Base-by-base conservation (phyloP, 2,113 vertebrate species). In the Megatriorchis doriae region DNA sequence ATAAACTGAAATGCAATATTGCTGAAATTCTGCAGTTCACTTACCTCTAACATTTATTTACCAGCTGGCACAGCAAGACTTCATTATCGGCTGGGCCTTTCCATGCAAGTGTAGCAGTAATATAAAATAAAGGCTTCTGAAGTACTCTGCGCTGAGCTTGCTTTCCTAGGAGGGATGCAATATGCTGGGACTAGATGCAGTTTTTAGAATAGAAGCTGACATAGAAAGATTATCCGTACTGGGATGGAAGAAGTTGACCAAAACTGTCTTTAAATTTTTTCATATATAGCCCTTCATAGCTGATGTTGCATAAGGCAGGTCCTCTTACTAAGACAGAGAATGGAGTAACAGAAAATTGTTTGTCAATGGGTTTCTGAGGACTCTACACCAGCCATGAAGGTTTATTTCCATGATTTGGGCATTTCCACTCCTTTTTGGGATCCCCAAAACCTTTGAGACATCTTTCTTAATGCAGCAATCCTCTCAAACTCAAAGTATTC, bases 281-380 rank as follows among this genome's bases (percentile, higher is more conserved):
- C 26, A 8, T 25, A 9, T 36, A 4, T 4, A 3, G 8, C 4
- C 1, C 5, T 56, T 65, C 26, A 8, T 13, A 62, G 74, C 5
- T 74, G 61, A 10, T 43, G 29, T 5, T 58, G 27, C 34, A 20
- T 15, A 17, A 45, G 7, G n/a, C 52, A 95, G 17, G 56, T 85
- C 16, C 34, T 93, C 19, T 92, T 53, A 21, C 9, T 22, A 20
- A 58, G 6, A 4, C 16, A 63, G 52, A 75, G 34, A 62, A 48
- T 6, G 31, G 16, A 53, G 3, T 4, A 40, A 34, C 2, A 56
- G 29, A 21, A 90, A 83, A 47, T 27, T 11, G 4, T n/a, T 32
- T n/a, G 17, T 34, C 32, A 6, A 9, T 40, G 58, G 4, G 5
- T 29, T 75, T 85, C 13, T 47, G 22, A n/a, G 19, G 23, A 17